Base-by-base conservation (phyloP, 1,140 invertebrate genomes). In the Habropoda laboriosa region DNA sequence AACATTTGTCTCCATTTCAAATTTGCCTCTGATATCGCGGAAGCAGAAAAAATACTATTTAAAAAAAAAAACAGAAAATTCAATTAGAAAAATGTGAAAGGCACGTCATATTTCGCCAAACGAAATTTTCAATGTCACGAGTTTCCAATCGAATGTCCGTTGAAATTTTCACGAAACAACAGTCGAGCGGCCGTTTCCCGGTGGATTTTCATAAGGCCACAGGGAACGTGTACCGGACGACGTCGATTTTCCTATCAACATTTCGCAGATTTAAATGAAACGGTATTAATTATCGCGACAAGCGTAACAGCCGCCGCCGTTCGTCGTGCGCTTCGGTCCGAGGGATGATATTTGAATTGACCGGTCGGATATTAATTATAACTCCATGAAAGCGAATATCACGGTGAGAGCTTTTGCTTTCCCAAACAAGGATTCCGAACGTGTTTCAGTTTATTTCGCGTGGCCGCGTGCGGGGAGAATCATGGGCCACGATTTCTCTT, bases 351-450 rank as follows among this genome's bases (percentile, higher is more conserved):
- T 80, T 78, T 82, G 77, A 86, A 87, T 87, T 87, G 85, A 85
- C 71, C 80, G 57, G 63, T 51, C 38, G 71, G 71, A 82, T 85
- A 84, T 87, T 86, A 84, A 87, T 89, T 89, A 88, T 80, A 80
- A 80, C 71, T 55, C 51, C 60, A 76, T 80, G 82, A 85, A 85
- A 85, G 78, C 71, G 55, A 80, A 42, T 71, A 72, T 72, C 35
- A 45, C 32, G 40, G 61, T 45, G 81, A 53, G 71, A 83, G 45
- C 66, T 57, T 51, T 49, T 63, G 53, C 60, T 85, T 85, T 77
- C 53, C 67, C 71, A 68, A 66, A 60, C 63, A 81, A 61, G 49
- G 55, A 40, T 30, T 51, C 42, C 57, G 35, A 49, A 40, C 60
- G 57, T 66, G 70, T 83, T 78, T 83, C 58, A 60, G 61, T 76